Conservation (phyloP, 2,113 vertebrate species). For the Oncorhynchus keta region DNA sequence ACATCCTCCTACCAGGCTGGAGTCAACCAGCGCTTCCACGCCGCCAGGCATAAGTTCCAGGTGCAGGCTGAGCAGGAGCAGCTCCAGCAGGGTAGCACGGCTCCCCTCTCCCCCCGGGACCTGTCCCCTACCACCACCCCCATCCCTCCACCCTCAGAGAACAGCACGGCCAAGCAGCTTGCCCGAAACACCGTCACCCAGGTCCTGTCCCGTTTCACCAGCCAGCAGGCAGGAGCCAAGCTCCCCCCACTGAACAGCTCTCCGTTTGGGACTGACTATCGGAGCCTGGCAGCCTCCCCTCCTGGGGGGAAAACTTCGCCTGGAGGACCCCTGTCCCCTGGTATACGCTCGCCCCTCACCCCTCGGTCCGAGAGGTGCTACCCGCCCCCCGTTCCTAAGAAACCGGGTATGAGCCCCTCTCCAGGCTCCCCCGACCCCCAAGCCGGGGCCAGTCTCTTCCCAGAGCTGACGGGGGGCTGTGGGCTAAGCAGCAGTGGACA, state of each 20-base stretch:
- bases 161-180: constrained; percentile 87
- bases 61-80: constrained; percentile 88
- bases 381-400: constrained; percentile 90
- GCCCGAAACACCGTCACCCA: constrained; percentile 97
- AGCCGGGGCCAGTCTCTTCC: constrained; percentile 71
- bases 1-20: constrained; percentile 92
- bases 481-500: constrained; percentile 75
- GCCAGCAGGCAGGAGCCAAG: constrained; percentile 85
- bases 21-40: constrained; percentile 95
- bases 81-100: constrained; percentile 59
- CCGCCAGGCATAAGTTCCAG: constrained; percentile 94
- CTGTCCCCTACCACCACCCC: constrained; percentile 85
- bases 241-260: constrained; percentile 83
- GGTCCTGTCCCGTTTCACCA: constrained; percentile 95
- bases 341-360: constrained; percentile 89
- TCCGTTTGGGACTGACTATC: constrained; percentile 96
- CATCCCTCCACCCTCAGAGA: constrained; percentile 75
- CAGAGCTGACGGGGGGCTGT: constrained; percentile 80
- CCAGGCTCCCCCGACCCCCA: constrained; percentile 77
- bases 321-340: constrained; percentile 84
- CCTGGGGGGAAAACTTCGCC: constrained; percentile 72
- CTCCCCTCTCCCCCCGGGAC: constrained; percentile 82
- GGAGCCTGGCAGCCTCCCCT: constrained; percentile 74
- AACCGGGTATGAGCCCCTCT: constrained; percentile 83
- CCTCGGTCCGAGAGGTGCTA: constrained; percentile 85